Evolutionary conservation across 2,888 invertebrate species (phyloP).

Genomic region (Athalia rosae): DNA sequence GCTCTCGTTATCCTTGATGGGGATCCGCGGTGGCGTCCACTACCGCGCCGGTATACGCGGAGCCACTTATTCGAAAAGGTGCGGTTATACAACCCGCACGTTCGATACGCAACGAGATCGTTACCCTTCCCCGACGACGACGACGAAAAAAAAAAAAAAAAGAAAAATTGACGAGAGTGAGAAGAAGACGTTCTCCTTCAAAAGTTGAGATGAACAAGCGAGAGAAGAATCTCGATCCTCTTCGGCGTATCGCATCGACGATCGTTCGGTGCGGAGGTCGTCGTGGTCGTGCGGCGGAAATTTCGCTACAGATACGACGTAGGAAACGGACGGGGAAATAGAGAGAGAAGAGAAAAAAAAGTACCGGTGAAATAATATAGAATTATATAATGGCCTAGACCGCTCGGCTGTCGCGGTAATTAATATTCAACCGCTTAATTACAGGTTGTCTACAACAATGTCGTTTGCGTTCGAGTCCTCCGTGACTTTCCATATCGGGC

Average conservation of each 20-base stretch:
- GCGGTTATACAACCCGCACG: slow-evolving; percentile 15
- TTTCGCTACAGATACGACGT: no score
- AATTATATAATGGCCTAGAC: background rate
- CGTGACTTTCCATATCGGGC: background rate
- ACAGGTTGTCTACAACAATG: slow-evolving; percentile 17
- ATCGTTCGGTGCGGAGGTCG: no score
- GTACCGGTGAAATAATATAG: background rate
- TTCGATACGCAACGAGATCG: background rate
- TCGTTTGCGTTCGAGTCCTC: slow-evolving; percentile 17
- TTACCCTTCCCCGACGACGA: no score
- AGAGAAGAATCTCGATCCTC: no score
- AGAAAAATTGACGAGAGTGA: no score
- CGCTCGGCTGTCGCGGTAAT: background rate
- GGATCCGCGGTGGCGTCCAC: slow-evolving; percentile 20
- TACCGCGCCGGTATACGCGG: background rate
- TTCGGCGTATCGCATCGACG: no score
- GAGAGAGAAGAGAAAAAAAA: background rate
- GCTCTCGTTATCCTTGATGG: slow-evolving; percentile 45
- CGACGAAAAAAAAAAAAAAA: no score
- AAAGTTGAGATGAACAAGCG: no score
- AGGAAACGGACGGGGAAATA: no score
- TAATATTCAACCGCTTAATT: slow-evolving; percentile 45
- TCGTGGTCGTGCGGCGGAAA: no score
- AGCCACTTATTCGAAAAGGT: slow-evolving; percentile 16
- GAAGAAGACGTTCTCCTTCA: no score